Evolutionary conservation across 2,888 invertebrate species (phyloP), one percentile per base, ranked within the genome.

Genomic region (Philereme transversata): DNA sequence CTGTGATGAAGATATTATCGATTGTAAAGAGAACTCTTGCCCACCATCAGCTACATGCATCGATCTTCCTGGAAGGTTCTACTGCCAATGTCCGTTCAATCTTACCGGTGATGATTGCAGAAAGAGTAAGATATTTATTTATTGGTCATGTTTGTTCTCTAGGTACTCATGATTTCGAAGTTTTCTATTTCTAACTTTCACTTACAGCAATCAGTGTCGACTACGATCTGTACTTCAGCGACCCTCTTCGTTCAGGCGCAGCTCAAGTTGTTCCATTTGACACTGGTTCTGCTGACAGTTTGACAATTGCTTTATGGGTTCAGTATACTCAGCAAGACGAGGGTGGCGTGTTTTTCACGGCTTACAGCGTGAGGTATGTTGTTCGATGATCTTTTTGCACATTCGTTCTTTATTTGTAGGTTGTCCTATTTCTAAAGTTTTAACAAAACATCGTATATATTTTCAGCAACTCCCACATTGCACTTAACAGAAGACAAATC

Each of bases 51-150:
- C 98, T 0, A 97, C 96, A 4, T 99, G 98, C 79, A 96, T 98
- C 70, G 98, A 98, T 86, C 91, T 98, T 50, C 97, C 97, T 47
- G 97, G 97, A 72, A 95, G 96, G 75, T 98, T 97, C 92, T 98
- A 97, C 82, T 99, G 99, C 78, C 97, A 98, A 83, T 99, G 99
- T 93, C 98, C 99, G 6, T 98, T 99, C 84, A 99, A 99, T 80
- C 94, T 98, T 76, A 99, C 99, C 33, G 99, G 99, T 53, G 98
- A 98, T 80, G 97, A 98, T 79, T 99, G 99, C 79, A 94, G 98
- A 81, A 99, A 99, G 94, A 96, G 97, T 98, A 94, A 93, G 94
- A 54, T 10, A 45, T 43, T 33, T 40, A 57, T 61, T 43, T 9
- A 7, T 8, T 33, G 34, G 4, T 33, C n/a, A 35, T 34, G n/a